phyloP scores from a whole-genome alignment of 2,113 vertebrate species.

The Pica pica region DNA sequence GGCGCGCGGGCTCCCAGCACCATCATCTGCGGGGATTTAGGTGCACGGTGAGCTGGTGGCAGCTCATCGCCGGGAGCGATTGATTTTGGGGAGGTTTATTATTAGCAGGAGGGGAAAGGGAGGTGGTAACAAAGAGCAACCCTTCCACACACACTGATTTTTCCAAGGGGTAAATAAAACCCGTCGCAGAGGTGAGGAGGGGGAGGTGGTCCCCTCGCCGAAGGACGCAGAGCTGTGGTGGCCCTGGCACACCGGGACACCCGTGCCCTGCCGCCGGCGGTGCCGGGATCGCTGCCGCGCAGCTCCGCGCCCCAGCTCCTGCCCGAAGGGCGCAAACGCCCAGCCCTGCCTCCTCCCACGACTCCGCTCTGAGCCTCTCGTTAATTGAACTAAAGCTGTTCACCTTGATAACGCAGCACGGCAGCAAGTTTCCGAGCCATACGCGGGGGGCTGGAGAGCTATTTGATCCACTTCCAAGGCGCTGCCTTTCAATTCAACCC shows the following conservation, averaged over 20 bases:
- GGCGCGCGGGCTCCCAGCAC: background rate
- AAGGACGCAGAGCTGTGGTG: background rate
- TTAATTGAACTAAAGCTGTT: slow-evolving; percentile 50
- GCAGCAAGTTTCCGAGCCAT: slow-evolving; percentile 26
- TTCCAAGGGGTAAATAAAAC: background rate
- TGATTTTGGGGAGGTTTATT: background rate
- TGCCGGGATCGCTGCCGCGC: background rate
- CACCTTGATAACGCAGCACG: slow-evolving; percentile 52
- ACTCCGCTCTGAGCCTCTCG: background rate
- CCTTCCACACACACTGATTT: background rate
- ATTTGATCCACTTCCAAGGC: slow-evolving; percentile 59
- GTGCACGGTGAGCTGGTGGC: background rate
- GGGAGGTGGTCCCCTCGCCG: background rate
- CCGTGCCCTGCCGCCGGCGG: background rate
- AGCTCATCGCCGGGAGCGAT: background rate
- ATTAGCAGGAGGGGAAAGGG: background rate
- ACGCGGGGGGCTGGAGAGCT: slow-evolving; percentile 21
- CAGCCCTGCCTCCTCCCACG: slow-evolving; percentile 20
- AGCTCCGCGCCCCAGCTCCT: background rate
- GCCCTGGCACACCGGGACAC: background rate
- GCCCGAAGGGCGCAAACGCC: slow-evolving; percentile 1
- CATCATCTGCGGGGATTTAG: background rate
- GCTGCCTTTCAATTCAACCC: slow-evolving; percentile 59
- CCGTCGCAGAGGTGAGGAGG: background rate
- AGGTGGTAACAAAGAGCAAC: background rate